A percentile compares a stretch with the other conserved stretches of the same genome.
phyloP scores from a whole-genome alignment of 2,113 vertebrate genomes.

The Ondatra zibethicus region DNA sequence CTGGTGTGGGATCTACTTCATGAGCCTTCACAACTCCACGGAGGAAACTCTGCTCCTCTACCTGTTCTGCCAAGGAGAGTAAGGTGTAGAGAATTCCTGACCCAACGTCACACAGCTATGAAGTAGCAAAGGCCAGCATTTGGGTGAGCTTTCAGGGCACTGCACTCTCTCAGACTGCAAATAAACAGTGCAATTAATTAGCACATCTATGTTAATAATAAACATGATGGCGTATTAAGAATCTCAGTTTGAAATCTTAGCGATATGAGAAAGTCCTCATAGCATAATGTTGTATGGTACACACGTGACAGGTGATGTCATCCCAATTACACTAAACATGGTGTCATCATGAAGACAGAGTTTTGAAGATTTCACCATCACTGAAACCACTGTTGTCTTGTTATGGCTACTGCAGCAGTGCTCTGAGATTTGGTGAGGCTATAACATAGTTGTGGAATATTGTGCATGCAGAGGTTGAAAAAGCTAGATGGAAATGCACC shows the following conservation, averaged over 20 bases:
- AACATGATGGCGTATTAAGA: neutral
- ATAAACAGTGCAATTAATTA: accelerated
- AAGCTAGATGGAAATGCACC: neutral
- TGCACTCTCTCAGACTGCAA: neutral
- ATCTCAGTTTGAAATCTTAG: neutral
- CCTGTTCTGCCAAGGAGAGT: neutral
- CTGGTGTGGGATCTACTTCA: neutral
- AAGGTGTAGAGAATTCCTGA: neutral
- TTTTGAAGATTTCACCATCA: neutral
- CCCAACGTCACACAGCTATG: neutral
- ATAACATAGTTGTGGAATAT: neutral
- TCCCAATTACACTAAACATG: neutral
- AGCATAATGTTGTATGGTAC: neutral
- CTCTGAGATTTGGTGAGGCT: neutral
- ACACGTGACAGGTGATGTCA: neutral
- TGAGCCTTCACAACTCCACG: neutral
- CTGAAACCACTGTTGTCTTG: neutral
- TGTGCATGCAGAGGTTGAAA: neutral
- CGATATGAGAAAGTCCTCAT: neutral
- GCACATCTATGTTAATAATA: neutral
- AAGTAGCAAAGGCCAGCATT: neutral
- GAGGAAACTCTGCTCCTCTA: neutral
- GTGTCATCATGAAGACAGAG: neutral
- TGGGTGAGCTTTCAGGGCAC: neutral
- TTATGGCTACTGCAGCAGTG: neutral